Evolutionary conservation across 2,113 vertebrate species (phyloP).

Genomic region (Brachyistius frenatus): DNA sequence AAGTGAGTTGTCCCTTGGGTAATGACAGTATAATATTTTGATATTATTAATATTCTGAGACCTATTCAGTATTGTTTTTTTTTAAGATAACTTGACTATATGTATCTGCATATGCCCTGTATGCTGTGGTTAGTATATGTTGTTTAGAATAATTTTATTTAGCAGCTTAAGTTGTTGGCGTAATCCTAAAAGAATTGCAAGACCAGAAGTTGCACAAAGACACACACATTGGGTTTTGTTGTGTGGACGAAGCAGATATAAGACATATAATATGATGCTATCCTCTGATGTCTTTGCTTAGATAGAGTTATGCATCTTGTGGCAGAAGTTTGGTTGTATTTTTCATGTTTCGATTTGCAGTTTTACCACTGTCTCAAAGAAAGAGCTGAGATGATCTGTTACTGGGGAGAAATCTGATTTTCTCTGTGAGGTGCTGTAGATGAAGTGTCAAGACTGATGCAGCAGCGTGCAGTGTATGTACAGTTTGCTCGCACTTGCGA

Average conservation of each 20-base stretch:
- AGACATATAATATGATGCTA: constrained; percentile 48
- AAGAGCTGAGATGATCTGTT: constrained; percentile 74
- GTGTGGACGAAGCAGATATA: constrained; percentile 21
- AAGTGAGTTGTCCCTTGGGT: constrained; percentile 66
- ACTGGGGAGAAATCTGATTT: constrained; percentile 72
- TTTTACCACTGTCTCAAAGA: constrained; percentile 71
- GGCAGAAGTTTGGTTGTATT: constrained; percentile 67
- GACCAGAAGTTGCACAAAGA: constrained; percentile 4
- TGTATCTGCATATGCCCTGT: neutral
- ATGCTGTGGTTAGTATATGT: neutral
- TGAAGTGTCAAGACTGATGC: constrained; percentile 73
- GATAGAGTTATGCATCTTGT: constrained; percentile 59
- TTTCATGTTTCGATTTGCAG: constrained; percentile 82
- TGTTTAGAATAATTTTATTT: neutral
- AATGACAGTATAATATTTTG: constrained; percentile 51
- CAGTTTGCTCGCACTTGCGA: constrained; percentile 21
- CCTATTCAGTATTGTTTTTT: constrained; percentile 14
- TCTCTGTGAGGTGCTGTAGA: constrained; percentile 63
- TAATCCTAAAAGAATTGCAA: constrained; percentile 1
- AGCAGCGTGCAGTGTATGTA: constrained; percentile 35
- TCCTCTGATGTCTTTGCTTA: constrained; percentile 60
- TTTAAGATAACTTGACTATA: constrained; percentile 4
- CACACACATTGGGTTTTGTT: constrained; percentile 27
- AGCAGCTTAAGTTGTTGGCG: neutral
- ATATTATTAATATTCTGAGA: constrained; percentile 55